phyloP scores from a whole-genome alignment of 64 coral and sea anemone species.

The Anthopleura sola region DNA sequence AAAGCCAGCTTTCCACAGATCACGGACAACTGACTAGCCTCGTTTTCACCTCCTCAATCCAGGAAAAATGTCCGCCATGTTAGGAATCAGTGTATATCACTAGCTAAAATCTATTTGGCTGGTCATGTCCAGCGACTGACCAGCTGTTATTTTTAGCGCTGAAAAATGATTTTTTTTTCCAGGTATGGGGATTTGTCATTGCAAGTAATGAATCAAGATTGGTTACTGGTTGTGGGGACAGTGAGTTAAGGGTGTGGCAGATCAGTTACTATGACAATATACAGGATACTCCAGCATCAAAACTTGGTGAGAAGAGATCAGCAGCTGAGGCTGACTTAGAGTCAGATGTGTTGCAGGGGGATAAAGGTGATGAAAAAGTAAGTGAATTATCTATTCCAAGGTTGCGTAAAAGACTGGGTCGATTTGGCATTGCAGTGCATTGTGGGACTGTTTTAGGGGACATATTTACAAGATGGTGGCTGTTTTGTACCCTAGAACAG shows the following conservation, averaged over 20 bases:
- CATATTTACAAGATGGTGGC: too few relatives aligned
- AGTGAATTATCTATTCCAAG: background rate
- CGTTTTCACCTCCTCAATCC: too few relatives aligned
- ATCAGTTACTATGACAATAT: conserved; percentile 38
- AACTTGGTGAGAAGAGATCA: background rate
- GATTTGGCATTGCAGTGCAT: too few relatives aligned
- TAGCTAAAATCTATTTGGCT: too few relatives aligned
- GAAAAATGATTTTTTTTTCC: background rate
- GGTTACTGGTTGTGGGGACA: conserved; percentile 95
- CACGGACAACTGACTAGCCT: too few relatives aligned
- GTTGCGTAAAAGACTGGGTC: background rate
- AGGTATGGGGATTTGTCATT: conserved; percentile 91
- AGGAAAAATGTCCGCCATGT: too few relatives aligned
- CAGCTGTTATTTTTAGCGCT: too few relatives aligned
- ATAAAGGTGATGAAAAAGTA: background rate
- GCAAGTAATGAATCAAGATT: conserved; percentile 70
- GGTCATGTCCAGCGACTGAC: too few relatives aligned
- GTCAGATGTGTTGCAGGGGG: background rate
- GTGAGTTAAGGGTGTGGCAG: conserved; percentile 89
- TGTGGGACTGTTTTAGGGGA: too few relatives aligned
- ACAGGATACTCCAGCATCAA: background rate
- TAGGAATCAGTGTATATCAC: too few relatives aligned
- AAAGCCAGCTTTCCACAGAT: too few relatives aligned
- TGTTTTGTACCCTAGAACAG: too few relatives aligned
- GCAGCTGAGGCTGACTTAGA: background rate